Conservation (phyloP, 2,113 vertebrate genomes). For the Bubo bubo region DNA sequence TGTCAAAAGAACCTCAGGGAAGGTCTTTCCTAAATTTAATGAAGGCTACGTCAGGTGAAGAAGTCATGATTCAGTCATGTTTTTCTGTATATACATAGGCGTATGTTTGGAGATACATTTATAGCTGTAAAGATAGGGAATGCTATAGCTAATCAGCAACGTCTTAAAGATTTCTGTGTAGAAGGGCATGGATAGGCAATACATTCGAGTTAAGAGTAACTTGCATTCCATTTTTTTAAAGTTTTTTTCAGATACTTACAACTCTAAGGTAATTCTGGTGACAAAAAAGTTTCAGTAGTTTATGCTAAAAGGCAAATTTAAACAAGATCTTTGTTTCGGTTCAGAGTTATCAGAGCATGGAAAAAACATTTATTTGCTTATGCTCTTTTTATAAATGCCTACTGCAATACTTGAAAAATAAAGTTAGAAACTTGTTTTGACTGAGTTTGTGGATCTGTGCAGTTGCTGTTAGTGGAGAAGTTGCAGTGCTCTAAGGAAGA, state of each 20-base stretch:
- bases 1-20: not conserved
- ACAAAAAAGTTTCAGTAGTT: not conserved
- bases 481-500: not conserved
- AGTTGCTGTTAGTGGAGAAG: not conserved
- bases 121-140: not conserved
- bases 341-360: not conserved
- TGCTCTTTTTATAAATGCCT: not conserved
- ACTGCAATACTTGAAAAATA: not conserved
- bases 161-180: not conserved
- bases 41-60: not conserved
- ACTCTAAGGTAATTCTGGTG: not conserved
- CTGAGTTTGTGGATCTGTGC: not conserved
- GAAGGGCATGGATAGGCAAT: not conserved
- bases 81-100: not conserved
- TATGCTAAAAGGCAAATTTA: not conserved
- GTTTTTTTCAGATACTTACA: not conserved
- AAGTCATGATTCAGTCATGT: not conserved
- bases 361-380: not conserved
- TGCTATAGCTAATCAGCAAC: not conserved
- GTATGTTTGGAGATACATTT: not conserved
- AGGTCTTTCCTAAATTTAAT: not conserved
- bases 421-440: not conserved
- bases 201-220: not conserved
- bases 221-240: not conserved
- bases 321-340: not conserved